A percentile compares a stretch with the other conserved stretches of the same genome.
Conservation (phyloP, 2,888 invertebrate genomes). For the Cactoblastis cactorum region DNA sequence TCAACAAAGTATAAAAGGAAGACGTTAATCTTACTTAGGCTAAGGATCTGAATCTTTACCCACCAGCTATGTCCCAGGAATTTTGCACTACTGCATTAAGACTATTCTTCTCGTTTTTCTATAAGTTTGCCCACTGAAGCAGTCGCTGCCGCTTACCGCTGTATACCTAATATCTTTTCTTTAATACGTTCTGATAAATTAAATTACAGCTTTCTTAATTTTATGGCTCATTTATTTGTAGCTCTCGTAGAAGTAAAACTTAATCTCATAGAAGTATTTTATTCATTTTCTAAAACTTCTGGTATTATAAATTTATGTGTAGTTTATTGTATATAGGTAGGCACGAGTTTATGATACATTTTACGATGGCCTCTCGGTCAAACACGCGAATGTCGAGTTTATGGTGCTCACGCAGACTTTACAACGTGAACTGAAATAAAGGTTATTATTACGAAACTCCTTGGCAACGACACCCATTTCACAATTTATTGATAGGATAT, state of each 20-base stretch:
- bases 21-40: not conserved
- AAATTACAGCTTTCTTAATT: too few species aligned
- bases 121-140: too few species aligned
- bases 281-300: conserved; percentile 48
- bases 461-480: conserved; percentile 20
- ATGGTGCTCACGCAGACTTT: conserved; percentile 60
- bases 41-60: not conserved
- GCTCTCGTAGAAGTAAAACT: not conserved
- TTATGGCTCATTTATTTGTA: too few species aligned
- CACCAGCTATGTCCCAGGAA: too few species aligned
- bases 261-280: too few species aligned
- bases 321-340: conserved; percentile 13
- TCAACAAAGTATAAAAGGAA: too few species aligned
- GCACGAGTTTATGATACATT: conserved; percentile 60
- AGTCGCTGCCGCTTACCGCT: too few species aligned
- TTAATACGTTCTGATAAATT: too few species aligned
- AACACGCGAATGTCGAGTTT: conserved; percentile 67
- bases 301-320: conserved; percentile 67
- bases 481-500: not conserved
- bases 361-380: conserved; percentile 69
- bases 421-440: conserved; percentile 55
- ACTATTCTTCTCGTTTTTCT: too few species aligned
- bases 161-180: too few species aligned
- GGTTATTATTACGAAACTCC: conserved; percentile 32
- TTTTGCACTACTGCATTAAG: too few species aligned